These are phyloP conservation scores for Thryonomys swinderianus DNA, from an alignment of 2,113 vertebrate genomes.

Conservation along the genomic window DNA sequence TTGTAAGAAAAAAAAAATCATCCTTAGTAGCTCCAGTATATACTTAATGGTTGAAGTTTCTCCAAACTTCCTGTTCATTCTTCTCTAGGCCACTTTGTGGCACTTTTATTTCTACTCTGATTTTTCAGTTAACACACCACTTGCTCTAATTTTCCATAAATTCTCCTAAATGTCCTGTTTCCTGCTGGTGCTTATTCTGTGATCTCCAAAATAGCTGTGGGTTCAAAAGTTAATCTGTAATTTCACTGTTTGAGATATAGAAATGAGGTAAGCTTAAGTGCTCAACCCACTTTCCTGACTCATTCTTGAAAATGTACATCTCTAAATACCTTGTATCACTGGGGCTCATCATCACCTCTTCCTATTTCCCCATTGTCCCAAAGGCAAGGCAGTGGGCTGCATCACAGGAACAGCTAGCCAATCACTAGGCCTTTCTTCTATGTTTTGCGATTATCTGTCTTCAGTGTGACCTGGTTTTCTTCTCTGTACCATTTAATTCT, in stretches of 20 bases:
- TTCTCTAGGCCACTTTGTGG: background rate
- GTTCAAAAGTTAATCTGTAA: conserved; percentile 1
- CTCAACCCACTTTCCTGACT: background rate
- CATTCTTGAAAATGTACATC: background rate
- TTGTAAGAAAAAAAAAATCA: background rate
- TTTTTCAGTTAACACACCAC: background rate
- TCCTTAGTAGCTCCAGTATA: too few species aligned
- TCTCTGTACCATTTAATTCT: background rate
- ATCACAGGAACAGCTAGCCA: background rate
- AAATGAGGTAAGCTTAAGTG: background rate
- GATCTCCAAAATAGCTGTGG: background rate
- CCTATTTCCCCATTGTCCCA: background rate
- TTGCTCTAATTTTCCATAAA: conserved; percentile 12
- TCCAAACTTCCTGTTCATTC: background rate
- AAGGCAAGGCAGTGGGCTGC: background rate
- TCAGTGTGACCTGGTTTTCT: background rate
- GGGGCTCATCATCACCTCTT: background rate
- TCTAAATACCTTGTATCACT: background rate
- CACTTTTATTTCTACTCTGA: conserved; percentile 4
- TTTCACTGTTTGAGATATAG: background rate
- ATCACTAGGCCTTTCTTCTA: background rate
- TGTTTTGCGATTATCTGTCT: background rate
- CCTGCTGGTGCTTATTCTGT: background rate
- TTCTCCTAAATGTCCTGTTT: background rate
- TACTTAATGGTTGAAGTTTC: too few species aligned